These are phyloP conservation scores for Ceraclea dissimilis DNA, from an alignment of 2,888 invertebrate genomes.

Conservation along the genomic window DNA sequence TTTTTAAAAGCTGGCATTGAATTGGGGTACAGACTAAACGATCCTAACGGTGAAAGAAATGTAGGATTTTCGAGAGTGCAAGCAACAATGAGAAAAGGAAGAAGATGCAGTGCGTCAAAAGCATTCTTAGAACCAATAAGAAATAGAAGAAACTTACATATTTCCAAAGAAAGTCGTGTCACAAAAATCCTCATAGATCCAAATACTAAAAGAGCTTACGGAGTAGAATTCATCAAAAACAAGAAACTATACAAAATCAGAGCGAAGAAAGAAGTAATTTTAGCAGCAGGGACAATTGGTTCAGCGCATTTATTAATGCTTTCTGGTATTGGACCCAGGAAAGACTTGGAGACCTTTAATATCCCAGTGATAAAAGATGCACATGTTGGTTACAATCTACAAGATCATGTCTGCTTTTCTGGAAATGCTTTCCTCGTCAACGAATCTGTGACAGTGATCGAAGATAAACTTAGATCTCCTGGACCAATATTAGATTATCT, in stretches of 20 bases:
- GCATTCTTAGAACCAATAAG: slow-evolving; percentile 67
- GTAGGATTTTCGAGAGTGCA: slow-evolving; percentile 65
- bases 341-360: slow-evolving; percentile 50
- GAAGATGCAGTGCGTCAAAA: slow-evolving; percentile 71
- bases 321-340: slow-evolving; percentile 69
- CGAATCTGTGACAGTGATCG: slow-evolving; percentile 58
- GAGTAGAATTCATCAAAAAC: slow-evolving; percentile 63
- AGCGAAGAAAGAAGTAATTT: slow-evolving; percentile 67
- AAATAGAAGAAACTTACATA: slow-evolving; percentile 57
- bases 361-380: slow-evolving; percentile 60
- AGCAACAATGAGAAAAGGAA: slow-evolving; percentile 62
- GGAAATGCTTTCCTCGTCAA: slow-evolving; percentile 67
- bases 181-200: slow-evolving; percentile 61
- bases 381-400: slow-evolving; percentile 73
- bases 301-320: slow-evolving; percentile 81
- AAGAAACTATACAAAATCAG: slow-evolving; percentile 42
- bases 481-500: slow-evolving; percentile 55
- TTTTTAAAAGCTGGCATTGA: slow-evolving; percentile 63
- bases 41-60: slow-evolving; percentile 59
- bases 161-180: slow-evolving; percentile 62
- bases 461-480: slow-evolving; percentile 48
- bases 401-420: slow-evolving; percentile 71
- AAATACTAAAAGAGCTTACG: slow-evolving; percentile 50
- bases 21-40: slow-evolving; percentile 61
- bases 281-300: slow-evolving; percentile 75